Base-by-base conservation (phyloP, 2,113 vertebrate species). In the Corythoichthys intestinalis region DNA sequence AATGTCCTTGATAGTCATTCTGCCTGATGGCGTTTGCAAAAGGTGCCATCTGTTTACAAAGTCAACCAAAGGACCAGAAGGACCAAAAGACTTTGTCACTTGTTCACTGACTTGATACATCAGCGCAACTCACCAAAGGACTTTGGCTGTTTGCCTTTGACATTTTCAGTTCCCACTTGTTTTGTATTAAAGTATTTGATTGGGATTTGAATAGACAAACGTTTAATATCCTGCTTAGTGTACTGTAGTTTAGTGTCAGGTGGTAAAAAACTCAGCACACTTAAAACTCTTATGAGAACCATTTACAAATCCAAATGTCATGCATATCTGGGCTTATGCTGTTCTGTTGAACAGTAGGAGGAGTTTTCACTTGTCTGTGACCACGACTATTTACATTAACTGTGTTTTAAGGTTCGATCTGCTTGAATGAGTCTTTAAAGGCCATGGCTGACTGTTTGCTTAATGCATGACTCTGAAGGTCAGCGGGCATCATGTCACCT, bases 1-100 rank as follows among this genome's bases (percentile, higher is more conserved):
- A 80, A 79, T 75, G 83, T 68, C 87, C 85, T 90, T 86, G 82
- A 78, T 81, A 74, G 28, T 79, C 39, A 73, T 64, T 73, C 81
- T 86, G 84, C 76, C 82, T 76, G 77, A 83, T 85, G 84, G 79
- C 76, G 82, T 75, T 70, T 83, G 69, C 82, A 81, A 84, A 83
- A 76, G 35, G 17, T 47, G 71, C 88, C 89, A 90, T 90, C 87
- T 91, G 89, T 87, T 90, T 86, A 80, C 85, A 89, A 88, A 89
- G 88, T 89, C 88, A 79, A 85, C 66, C 70, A 70, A 86, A 83
- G 82, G 71, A 81, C 73, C 70, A 47, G 20, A 38, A 81, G 49
- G 70, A 81, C 71, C 60, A 73, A 53, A 76, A 73, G 69, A 75
- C 73, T 74, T 80, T 76, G 73, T 76, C 70, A 67, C 80, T 80